phyloP scores from a whole-genome alignment of 1,140 invertebrate genomes.

The Drosophila nikananu region DNA sequence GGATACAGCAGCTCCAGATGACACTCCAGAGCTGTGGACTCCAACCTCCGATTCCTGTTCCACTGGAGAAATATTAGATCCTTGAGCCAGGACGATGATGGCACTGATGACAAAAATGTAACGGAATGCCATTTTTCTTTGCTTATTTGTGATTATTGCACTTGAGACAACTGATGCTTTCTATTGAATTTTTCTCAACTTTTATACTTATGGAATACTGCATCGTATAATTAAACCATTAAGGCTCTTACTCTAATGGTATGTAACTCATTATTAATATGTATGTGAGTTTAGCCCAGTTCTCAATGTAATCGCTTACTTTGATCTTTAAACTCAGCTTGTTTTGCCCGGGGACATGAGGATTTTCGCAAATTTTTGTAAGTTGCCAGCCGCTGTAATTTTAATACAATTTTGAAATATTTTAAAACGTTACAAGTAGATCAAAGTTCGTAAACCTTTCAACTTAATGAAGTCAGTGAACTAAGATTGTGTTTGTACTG shows the following conservation, averaged over 20 bases:
- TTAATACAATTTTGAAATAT: background rate
- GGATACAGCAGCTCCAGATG: constrained; percentile 4
- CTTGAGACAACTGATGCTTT: constrained; percentile 15
- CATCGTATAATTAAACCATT: background rate
- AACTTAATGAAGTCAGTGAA: background rate
- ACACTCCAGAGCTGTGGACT: constrained; percentile 10
- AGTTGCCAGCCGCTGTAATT: background rate
- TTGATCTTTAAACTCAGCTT: background rate
- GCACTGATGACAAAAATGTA: constrained; percentile 29
- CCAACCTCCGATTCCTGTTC: constrained; percentile 11
- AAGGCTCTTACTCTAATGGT: background rate
- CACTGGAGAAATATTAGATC: constrained; percentile 25
- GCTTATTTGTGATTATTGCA: constrained; percentile 3
- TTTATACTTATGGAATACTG: constrained; percentile 5
- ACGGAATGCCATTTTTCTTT: constrained; percentile 20
- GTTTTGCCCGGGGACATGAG: background rate
- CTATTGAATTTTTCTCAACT: background rate
- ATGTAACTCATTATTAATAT: background rate
- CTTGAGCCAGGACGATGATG: constrained; percentile 31
- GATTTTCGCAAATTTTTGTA: background rate
- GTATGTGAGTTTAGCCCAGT: background rate
- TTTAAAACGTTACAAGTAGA: background rate
- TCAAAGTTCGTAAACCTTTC: background rate
- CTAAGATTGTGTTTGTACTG: background rate
- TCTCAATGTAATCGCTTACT: background rate